These are phyloP conservation scores for Coracopsis vasa DNA, from an alignment of 2,113 vertebrate species.

Conservation along the genomic window DNA sequence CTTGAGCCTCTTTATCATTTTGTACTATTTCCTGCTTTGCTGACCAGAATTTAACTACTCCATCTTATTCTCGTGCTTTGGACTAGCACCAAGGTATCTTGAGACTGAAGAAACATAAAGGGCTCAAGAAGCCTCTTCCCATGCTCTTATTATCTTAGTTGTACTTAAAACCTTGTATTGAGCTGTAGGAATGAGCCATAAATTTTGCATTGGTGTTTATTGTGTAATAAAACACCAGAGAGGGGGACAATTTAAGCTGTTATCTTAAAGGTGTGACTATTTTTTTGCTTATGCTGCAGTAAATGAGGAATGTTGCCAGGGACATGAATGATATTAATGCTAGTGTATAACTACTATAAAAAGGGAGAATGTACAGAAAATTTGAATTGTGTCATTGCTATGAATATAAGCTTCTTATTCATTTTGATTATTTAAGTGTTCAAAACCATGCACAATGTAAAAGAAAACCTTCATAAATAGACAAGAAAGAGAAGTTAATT, in stretches of 20 bases:
- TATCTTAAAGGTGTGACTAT: not conserved
- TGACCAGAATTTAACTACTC: not conserved
- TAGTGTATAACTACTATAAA: not conserved
- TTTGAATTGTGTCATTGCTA: not conserved
- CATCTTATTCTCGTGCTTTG: not conserved
- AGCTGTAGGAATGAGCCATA: not conserved
- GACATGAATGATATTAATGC: not conserved
- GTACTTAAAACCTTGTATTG: not conserved
- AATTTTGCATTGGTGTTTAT: not conserved
- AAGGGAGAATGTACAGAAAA: not conserved
- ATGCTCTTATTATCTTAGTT: not conserved
- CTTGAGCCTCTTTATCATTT: not conserved
- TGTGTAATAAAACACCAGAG: not conserved
- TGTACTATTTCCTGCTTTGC: not conserved
- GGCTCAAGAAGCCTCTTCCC: not conserved
- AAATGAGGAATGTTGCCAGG: not conserved
- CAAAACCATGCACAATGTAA: not conserved
- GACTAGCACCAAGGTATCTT: not conserved
- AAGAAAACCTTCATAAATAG: not conserved
- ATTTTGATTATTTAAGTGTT: not conserved
- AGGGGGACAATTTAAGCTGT: not conserved
- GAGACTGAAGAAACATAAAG: not conserved
- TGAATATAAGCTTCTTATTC: not conserved
- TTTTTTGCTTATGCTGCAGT: not conserved
- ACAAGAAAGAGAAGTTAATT: not conserved